Evolutionary conservation across 2,888 invertebrate genomes (phyloP).

Genomic region (Proisotoma minuta): DNA sequence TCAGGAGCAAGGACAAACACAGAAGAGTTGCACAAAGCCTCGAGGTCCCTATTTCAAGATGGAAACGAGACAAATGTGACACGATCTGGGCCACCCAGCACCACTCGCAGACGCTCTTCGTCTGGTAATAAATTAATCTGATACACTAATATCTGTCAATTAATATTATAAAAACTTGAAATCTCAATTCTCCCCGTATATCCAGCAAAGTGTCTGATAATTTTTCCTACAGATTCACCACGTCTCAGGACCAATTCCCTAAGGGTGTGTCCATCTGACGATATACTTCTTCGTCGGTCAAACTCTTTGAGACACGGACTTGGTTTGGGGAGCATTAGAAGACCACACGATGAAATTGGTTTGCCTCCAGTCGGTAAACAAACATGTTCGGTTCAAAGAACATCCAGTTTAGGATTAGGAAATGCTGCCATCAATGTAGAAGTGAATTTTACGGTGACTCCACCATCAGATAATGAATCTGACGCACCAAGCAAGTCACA

Average conservation of each 20-base stretch:
- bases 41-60: slow-evolving; percentile 36
- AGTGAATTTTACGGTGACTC: no score
- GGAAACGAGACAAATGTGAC: slow-evolving; percentile 3
- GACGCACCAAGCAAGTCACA: slow-evolving; percentile 11
- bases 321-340: slow-evolving; percentile 59
- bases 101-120: slow-evolving; percentile 24
- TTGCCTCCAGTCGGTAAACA: slow-evolving; percentile 34
- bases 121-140: slow-evolving; percentile 25
- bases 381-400: neutral
- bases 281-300: slow-evolving; percentile 73
- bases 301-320: slow-evolving; percentile 79
- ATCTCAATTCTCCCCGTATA: neutral
- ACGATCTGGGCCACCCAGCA: slow-evolving; percentile 8
- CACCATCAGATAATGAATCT: slow-evolving; percentile 29
- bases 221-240: slow-evolving; percentile 40
- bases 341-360: slow-evolving; percentile 45
- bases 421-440: slow-evolving; percentile 46
- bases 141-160: neutral
- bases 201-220: no score
- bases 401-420: slow-evolving; percentile 25
- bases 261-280: slow-evolving; percentile 63
- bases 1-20: slow-evolving; percentile 22
- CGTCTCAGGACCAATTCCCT: slow-evolving; percentile 69
- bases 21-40: slow-evolving; percentile 43
- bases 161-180: neutral